Evolutionary conservation across 2,113 vertebrate species (phyloP), one percentile per base, ranked within the genome.

Genomic region (Burhinus bistriatus): DNA sequence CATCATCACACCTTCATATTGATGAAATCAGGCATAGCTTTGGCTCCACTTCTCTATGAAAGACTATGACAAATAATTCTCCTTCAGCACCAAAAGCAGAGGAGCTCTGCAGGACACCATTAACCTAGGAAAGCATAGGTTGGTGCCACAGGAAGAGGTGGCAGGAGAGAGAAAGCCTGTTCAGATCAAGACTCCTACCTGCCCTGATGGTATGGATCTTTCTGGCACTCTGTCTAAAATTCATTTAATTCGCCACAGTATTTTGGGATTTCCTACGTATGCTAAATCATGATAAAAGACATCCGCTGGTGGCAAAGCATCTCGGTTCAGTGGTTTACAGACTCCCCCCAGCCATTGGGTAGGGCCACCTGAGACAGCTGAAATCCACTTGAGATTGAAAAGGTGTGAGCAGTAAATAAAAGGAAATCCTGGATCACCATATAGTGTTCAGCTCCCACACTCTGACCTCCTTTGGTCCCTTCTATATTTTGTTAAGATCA

Each of bases 391-490:
- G 87, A 91, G 94, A 93, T 49, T 85, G 94, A 79, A 91, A 97
- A 96, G 96, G 91, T 95, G 91, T 15, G 81, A 95, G 95, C 70
- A 93, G 87, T 85, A 94, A 91, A 89, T 89, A 85, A 90, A 94
- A 82, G 92, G 89, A 97, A 97, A 97, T 97, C 93, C 90, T 47
- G 82, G 93, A 94, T 95, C 93, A 94, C 92, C 2, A 1, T 17
- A 14, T 6, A 86, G 78, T 20, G 68, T 77, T 97, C 87, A 76
- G 93, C 87, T 95, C 86, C 87, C 87, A 90, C 95, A 83, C 55
- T 91, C 5, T 88, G 87, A 95, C 92, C 90, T 95, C 87, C 61
- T 64, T 76, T 40, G 68, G 90, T 93, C 55, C 80, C 51, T 83
- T 93, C 66, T 54, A 14, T 89, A 72, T 89, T 96, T 93, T 94